Conservation (phyloP, 2,797 vertebrate species). For the Microhierax caerulescens region DNA sequence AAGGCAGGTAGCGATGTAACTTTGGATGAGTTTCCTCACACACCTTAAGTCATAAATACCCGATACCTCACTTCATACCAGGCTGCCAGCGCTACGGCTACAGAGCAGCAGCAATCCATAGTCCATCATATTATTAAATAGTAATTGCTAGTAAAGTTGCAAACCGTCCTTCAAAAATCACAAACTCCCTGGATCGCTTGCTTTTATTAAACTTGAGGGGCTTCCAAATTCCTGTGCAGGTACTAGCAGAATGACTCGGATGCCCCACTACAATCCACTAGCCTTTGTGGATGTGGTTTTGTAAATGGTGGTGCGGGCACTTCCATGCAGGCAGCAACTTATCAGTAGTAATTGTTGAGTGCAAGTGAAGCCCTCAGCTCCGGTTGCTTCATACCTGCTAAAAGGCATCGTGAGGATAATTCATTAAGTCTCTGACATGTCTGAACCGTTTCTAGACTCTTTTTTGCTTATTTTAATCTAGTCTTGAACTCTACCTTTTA, state of each 20-base stretch:
- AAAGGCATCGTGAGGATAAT: rapidly evolving
- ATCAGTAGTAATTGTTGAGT: not conserved
- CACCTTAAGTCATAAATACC: not conserved
- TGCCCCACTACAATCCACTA: not conserved
- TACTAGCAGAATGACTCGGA: not conserved
- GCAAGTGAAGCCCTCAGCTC: not conserved
- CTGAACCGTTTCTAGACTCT: not conserved
- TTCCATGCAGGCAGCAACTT: rapidly evolving
- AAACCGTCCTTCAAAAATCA: not conserved
- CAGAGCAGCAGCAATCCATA: not conserved
- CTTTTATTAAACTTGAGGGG: not conserved
- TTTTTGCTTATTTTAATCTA: not conserved
- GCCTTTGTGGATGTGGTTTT: not conserved
- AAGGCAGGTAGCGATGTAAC: not conserved
- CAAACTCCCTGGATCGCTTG: not conserved
- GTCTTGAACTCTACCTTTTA: not conserved
- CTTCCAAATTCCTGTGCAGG: not conserved
- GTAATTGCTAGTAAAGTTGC: not conserved
- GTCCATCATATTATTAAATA: not conserved
- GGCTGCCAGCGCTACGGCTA: not conserved
- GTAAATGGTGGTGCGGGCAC: rapidly evolving
- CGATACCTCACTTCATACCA: not conserved
- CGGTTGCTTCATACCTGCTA: not conserved
- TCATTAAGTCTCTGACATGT: rapidly evolving
- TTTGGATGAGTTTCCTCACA: not conserved